Evolutionary conservation across 2,888 invertebrate species (phyloP), one percentile per base, ranked within the genome.

Genomic region (Steinernema carpocapsae): DNA sequence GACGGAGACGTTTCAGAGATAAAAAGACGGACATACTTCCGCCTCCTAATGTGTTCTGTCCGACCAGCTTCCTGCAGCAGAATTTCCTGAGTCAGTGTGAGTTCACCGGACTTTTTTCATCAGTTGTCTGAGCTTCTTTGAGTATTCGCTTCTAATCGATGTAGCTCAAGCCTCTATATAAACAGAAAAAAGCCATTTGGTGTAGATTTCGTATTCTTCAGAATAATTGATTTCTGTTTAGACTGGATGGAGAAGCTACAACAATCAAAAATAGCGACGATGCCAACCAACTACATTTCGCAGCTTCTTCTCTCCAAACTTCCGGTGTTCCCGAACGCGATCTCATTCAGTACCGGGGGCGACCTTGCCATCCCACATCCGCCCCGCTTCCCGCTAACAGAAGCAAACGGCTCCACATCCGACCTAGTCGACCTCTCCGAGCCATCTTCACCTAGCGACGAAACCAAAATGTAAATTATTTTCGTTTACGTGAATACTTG

Each of bases 211-310:
- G n/a, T n/a, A n/a, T n/a, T n/a, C n/a, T n/a, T n/a, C 43, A 7
- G 43, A 12, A 43, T 12, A 12, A 43, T 43, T 12, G 43, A 43
- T 7, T 43, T 14, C 43, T 14, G 14, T 56, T 56, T 24, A 56
- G 56, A 56, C 26, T 56, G 56, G 56, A 24, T 56, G 56, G 56
- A 56, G 17, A 56, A 56, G 17, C 56, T 56, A 17, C 56, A 56
- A 26, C 56, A 56, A 26, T 7, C 56, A 22, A 56, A 56, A 56
- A 3, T 56, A 26, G 24, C 56, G 2, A 7, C 56, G 7, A 56
- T 56, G 56, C 56, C 56, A 24, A 56, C 56, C 1, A 56, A 26
- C 26, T 56, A 56, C 26, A 56, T 56, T 24, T 56, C 56, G 6
- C 56, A 56, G 26, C 56, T 56, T 6, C 56, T 56, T 10, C 26